Percentiles rank a stretch among this genome's conserved stretches.
Conservation (phyloP, 1,140 invertebrate genomes). For the Gyrodactylus salaris region DNA sequence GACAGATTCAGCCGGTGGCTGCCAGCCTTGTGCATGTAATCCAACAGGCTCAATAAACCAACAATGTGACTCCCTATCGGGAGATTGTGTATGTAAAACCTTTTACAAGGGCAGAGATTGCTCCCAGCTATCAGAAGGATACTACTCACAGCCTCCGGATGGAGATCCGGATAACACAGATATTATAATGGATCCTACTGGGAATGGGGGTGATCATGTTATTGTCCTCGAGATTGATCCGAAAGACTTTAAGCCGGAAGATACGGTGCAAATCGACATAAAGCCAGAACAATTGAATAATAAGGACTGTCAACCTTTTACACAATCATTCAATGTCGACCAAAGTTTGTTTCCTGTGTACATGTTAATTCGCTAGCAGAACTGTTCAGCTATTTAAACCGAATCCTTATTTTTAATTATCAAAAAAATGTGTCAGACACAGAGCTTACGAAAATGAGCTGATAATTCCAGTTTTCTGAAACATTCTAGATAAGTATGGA, state of each 20-base stretch:
- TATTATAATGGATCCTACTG: not conserved
- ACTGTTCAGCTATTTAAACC: no score
- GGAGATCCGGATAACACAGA: not conserved
- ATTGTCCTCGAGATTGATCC: not conserved
- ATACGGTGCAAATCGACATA: not conserved
- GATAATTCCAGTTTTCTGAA: no score
- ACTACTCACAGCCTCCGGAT: not conserved
- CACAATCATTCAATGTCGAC: not conserved
- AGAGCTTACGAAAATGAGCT: no score
- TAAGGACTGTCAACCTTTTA: not conserved
- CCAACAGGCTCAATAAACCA: slow-evolving; percentile 14
- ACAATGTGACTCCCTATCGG: slow-evolving; percentile 15
- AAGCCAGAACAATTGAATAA: not conserved
- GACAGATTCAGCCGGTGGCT: slow-evolving; percentile 11
- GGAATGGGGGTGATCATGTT: not conserved
- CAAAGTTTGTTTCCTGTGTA: not conserved
- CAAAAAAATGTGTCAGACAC: no score
- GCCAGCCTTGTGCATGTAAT: slow-evolving; percentile 16
- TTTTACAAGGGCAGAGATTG: slow-evolving; percentile 14
- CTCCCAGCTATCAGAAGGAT: not conserved
- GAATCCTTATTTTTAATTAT: no score
- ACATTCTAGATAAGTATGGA: no score
- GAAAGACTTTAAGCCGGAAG: not conserved
- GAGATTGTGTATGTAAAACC: slow-evolving; percentile 17
- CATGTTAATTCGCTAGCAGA: no score